These are phyloP conservation scores for Hylyphantes graminicola DNA, from an alignment of 1,140 invertebrate species.

Conservation along the genomic window DNA sequence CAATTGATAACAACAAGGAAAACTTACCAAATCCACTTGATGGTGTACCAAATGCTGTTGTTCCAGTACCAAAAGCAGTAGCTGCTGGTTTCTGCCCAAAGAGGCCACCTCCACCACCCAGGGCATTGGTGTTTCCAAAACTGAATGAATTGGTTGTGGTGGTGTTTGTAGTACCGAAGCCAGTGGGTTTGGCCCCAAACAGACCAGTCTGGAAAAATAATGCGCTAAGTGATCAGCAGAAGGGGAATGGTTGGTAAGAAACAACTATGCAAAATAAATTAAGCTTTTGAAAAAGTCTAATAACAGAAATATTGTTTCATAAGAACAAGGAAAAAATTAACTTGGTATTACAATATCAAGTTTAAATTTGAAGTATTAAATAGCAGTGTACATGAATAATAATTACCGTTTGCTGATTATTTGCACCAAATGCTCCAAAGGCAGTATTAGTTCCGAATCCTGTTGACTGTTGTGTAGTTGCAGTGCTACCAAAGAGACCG, in stretches of 20 bases:
- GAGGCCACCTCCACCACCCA: constrained; percentile 62
- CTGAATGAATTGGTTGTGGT: constrained; percentile 68
- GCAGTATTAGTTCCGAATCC: constrained; percentile 62
- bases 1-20: background rate
- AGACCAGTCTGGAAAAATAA: constrained; percentile 57
- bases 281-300: too few species aligned
- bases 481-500: constrained; percentile 65
- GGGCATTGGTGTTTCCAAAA: constrained; percentile 70
- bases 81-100: constrained; percentile 64
- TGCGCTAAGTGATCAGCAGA: too few species aligned
- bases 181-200: constrained; percentile 62
- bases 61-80: constrained; percentile 63
- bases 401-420: constrained; percentile 64
- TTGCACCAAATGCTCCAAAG: constrained; percentile 71
- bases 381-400: background rate
- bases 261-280: too few species aligned
- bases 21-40: constrained; percentile 60
- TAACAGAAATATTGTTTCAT: too few species aligned
- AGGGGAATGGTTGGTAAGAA: too few species aligned
- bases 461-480: constrained; percentile 63
- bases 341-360: background rate
- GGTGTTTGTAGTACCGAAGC: constrained; percentile 64
- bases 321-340: too few species aligned
- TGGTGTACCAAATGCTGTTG: constrained; percentile 51
- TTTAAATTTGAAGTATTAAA: background rate